Percentiles rank a stretch among this genome's conserved stretches.
These are phyloP conservation scores for Cheirogaleus major DNA, from an alignment of 2,797 vertebrate genomes.

Conservation along the genomic window DNA sequence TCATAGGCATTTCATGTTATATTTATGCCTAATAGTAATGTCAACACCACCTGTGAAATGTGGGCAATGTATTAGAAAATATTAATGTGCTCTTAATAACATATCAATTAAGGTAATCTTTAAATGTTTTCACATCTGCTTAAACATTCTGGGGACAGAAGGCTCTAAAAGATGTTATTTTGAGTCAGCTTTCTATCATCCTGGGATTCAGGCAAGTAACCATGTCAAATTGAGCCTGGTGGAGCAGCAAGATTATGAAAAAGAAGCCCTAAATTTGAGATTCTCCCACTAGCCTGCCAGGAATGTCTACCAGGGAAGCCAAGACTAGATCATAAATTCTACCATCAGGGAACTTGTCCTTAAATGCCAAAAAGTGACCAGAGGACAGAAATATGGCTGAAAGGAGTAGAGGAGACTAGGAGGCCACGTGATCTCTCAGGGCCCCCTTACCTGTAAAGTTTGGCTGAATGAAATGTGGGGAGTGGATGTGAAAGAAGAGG, in stretches of 20 bases:
- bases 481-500: neutral
- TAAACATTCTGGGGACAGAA: neutral
- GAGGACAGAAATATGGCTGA: neutral
- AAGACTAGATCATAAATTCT: neutral
- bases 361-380: neutral
- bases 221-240: neutral
- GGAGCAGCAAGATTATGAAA: neutral
- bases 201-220: neutral
- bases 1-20: neutral
- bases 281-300: neutral
- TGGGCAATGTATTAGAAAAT: neutral
- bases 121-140: neutral
- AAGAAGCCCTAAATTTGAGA: neutral
- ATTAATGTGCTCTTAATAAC: neutral
- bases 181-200: neutral
- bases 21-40: neutral
- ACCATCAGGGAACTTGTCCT: neutral
- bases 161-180: neutral
- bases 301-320: neutral
- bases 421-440: accelerated
- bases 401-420: neutral
- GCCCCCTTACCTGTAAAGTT: neutral
- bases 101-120: neutral
- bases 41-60: neutral
- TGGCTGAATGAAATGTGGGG: neutral